Evolutionary conservation across 2,113 vertebrate genomes (phyloP), one percentile per base, ranked within the genome.

Genomic region (Crotophaga sulcirostris): DNA sequence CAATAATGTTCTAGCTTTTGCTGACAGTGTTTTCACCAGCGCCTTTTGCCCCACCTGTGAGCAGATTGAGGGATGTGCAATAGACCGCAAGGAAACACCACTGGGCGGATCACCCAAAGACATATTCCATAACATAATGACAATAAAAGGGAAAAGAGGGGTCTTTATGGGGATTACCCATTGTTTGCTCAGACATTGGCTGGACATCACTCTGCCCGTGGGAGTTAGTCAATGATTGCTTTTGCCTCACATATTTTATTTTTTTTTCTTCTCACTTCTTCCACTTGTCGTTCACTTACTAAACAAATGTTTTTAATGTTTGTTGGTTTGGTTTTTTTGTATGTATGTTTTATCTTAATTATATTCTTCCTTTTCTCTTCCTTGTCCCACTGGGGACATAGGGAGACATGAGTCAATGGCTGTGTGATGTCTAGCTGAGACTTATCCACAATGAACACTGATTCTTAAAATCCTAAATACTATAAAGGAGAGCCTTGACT

Each of bases 371-470:
- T 89, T 66, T 67, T 26, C 11, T 86, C 13, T 75, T 75, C 12
- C 20, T 25, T 2, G 1, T 49, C 6, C 23, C 15, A n/a, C 31
- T 59, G 7, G 5, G 6, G 7, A 26, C 44, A 26, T 20, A 58
- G 9, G 4, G 11, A 86, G 16, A 38, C 12, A 33, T 7, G 36
- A 63, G 7, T 40, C 14, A 73, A 7, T 1, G 1, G 2, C 16
- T 81, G 21, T 49, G 17, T 21, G 6, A 49, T 56, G 12, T n/a
- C 58, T 67, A 75, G 15, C 6, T 1, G 1, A 3, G 1, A 1
- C 66, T 62, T 70, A 13, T 0, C 3, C 6, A 31, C 13, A 67
- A 33, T 4, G 60, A 73, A 38, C 2, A 44, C 4, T 10, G 18
- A 44, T 63, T 59, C 23, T 63, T 45, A 59, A 83, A 74, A 86